These are phyloP conservation scores for Alethe castanea DNA, from an alignment of 2,113 vertebrate species.

Conservation along the genomic window DNA sequence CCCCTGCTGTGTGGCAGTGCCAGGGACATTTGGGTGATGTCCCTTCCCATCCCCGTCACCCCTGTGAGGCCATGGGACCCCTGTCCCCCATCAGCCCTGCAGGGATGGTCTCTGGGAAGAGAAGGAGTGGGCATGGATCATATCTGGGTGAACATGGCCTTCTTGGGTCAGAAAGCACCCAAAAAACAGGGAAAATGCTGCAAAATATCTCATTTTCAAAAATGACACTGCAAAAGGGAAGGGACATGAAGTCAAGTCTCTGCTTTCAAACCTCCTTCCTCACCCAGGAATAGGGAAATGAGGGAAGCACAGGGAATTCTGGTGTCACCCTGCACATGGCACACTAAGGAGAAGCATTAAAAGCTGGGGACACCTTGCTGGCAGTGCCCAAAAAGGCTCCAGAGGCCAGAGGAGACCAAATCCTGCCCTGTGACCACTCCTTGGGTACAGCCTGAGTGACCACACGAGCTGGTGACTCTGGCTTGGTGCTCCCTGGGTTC, in stretches of 20 bases:
- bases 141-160: neutral
- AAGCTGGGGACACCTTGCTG: neutral
- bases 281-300: neutral
- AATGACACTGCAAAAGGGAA: neutral
- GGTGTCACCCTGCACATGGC: neutral
- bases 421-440: neutral
- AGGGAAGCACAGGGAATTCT: neutral
- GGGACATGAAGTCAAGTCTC: neutral
- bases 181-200: neutral
- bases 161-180: neutral
- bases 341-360: neutral
- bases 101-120: neutral
- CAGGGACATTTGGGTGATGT: neutral
- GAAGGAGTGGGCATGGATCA: neutral
- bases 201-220: neutral
- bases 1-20: neutral
- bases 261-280: neutral
- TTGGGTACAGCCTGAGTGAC: neutral
- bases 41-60: neutral
- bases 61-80: neutral
- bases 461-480: accelerated
- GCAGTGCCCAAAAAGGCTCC: neutral
- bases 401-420: neutral
- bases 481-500: neutral
- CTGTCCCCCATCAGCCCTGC: neutral